Evolutionary conservation across 2,797 vertebrate genomes (phyloP), one percentile per base, ranked within the genome.

Genomic region (Brotogeris chrysoptera): DNA sequence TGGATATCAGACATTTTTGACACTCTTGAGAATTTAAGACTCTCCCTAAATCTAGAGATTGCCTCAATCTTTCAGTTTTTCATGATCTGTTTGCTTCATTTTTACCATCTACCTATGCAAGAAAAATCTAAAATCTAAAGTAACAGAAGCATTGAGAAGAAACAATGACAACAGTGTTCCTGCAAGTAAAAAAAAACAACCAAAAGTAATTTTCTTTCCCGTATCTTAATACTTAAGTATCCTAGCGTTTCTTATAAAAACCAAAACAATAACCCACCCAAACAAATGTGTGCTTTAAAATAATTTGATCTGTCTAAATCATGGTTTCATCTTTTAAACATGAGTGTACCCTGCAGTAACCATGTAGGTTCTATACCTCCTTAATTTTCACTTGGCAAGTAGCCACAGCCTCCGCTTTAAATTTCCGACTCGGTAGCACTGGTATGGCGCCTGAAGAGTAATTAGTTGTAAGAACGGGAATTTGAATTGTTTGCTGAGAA

Each of bases 401-500:
- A 96, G 92, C 93, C 91, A 74, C 92, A 96, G 76, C 38, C 70
- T 93, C 79, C 85, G 50, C 59, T 96, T 86, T 95, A 97, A 94
- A 94, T 94, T 96, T 97, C 93, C 89, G 81, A 95, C 93, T 95
- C 93, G 95, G 77, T 95, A 96, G 88, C 72, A 94, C 85, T 94
- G 95, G 50, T 85, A 93, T 77, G 93, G 89, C 82, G 96, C 73
- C 89, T 95, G 85, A 96, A 96, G 85, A 89, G 84, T 95, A 96
- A 96, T 95, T 96, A 92, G 90, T 68, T 92, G 46, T 93, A 82
- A 96, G 90, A 93, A 92, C 94, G 92, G 92, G 86, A 95, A 96
- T 96, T 94, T 95, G 88, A 97, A 97, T 60, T 79, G 25, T 81
- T 96, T 97, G 93, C 82, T 92, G 50, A 96, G 92, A 96, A 94